A percentile compares a stretch with the other conserved stretches of the same genome.
These are phyloP conservation scores for Pyrgus malvae DNA, from an alignment of 2,888 invertebrate genomes.

Conservation along the genomic window DNA sequence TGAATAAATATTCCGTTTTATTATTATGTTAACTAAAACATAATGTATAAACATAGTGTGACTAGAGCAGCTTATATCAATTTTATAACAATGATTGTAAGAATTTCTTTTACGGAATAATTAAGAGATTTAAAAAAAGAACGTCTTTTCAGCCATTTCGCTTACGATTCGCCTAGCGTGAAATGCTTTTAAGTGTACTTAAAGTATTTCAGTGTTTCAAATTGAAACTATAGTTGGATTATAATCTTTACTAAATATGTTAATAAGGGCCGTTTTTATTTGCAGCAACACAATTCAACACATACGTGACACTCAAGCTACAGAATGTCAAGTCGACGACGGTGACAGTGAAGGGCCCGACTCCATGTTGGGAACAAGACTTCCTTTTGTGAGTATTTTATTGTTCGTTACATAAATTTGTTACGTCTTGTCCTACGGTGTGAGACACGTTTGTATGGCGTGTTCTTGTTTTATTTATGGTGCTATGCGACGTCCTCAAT, in stretches of 20 bases:
- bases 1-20: too few relatives aligned
- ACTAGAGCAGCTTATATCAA: too few relatives aligned
- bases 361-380: constrained; percentile 99
- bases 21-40: too few relatives aligned
- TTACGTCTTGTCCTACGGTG: background rate
- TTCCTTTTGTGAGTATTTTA: constrained; percentile 96
- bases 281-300: constrained; percentile 94
- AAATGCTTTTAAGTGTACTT: constrained; percentile 3
- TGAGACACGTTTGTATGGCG: background rate
- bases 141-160: constrained; percentile 3
- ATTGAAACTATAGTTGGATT: background rate
- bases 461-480: background rate
- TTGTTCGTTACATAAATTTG: constrained; percentile 30
- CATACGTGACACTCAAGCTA: constrained; percentile 97
- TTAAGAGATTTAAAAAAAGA: background rate
- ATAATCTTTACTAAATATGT: too few relatives aligned
- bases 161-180: background rate
- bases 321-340: constrained; percentile 99
- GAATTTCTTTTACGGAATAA: too few relatives aligned
- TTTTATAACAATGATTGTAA: too few relatives aligned
- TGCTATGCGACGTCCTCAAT: background rate
- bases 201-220: background rate
- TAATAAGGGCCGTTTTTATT: constrained; percentile 45
- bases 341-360: constrained; percentile 96
- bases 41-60: too few relatives aligned